A percentile compares a stretch with the other conserved stretches of the same genome.
Evolutionary conservation across 2,797 vertebrate species (phyloP).

Genomic region (Sebastes wilsoni): DNA sequence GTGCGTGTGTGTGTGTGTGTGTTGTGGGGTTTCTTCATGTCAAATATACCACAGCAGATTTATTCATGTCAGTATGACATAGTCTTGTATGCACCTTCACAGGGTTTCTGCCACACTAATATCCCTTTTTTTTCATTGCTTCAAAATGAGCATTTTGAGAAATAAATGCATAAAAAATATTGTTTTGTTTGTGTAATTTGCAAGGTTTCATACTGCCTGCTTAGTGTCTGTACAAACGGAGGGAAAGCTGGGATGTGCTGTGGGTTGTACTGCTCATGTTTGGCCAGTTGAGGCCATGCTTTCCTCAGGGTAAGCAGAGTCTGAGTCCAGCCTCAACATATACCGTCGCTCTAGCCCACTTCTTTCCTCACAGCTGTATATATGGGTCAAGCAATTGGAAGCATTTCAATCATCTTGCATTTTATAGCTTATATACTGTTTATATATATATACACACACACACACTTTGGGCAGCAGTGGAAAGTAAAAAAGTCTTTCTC

Average conservation of each 20-base stretch:
- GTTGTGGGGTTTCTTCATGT: constrained; percentile 25
- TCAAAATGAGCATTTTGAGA: neutral
- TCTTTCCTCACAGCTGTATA: constrained; percentile 28
- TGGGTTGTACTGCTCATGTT: constrained; percentile 80
- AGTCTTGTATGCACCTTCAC: neutral
- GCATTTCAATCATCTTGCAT: constrained; percentile 4
- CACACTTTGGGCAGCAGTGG: neutral
- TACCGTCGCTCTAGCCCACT: constrained; percentile 22
- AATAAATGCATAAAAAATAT: neutral
- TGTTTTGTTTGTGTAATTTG: neutral
- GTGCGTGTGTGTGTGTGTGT: constrained; percentile 2
- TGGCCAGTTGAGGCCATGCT: constrained; percentile 88
- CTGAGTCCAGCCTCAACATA: constrained; percentile 21
- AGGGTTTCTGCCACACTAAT: neutral
- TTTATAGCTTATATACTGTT: neutral
- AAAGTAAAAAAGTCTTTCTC: neutral
- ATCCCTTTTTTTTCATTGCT: neutral
- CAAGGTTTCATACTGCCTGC: neutral
- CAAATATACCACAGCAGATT: constrained; percentile 29
- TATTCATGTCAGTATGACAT: constrained; percentile 15
- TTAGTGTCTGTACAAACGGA: neutral
- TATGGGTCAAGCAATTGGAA: constrained; percentile 43
- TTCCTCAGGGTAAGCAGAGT: constrained; percentile 79
- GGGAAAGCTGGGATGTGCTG: constrained; percentile 2
- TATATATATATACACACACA: neutral